Conservation (phyloP, 2,113 vertebrate species). For the Tiliqua scincoides region DNA sequence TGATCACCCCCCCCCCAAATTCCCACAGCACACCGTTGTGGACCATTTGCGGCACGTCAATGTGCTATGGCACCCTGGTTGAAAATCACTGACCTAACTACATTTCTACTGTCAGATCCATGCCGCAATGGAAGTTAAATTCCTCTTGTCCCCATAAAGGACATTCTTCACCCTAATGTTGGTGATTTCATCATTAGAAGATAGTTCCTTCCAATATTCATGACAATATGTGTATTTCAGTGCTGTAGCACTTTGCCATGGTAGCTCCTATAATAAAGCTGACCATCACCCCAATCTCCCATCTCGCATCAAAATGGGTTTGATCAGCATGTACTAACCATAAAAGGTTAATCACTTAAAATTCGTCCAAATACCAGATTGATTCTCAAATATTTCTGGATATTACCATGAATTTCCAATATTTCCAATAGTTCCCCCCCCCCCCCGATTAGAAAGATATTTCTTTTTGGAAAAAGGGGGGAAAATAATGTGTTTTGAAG, state of each 20-base stretch:
- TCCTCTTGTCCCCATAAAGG: not conserved
- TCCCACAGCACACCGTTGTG: too few relatives aligned
- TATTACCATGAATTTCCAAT: not conserved
- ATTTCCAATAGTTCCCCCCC: too few relatives aligned
- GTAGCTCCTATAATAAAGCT: not conserved
- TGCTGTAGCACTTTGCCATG: not conserved
- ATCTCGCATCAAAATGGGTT: not conserved
- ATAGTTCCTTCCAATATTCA: not conserved
- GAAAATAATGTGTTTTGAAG: conserved; percentile 30
- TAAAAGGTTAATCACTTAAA: not conserved
- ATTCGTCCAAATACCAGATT: not conserved
- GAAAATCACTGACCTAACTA: not conserved
- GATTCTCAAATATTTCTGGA: not conserved
- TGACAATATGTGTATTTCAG: not conserved
- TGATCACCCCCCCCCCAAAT: too few relatives aligned
- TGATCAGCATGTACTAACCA: not conserved
- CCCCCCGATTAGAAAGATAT: not conserved
- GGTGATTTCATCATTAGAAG: not conserved
- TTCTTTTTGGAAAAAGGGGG: conserved; percentile 24
- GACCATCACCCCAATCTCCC: not conserved
- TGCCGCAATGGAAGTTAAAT: not conserved
- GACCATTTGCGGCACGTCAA: too few relatives aligned
- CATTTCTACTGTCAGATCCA: not conserved
- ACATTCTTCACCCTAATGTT: not conserved
- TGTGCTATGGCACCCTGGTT: too few relatives aligned